Conservation (phyloP, 1,140 invertebrate species). For the Drosophila auraria region DNA sequence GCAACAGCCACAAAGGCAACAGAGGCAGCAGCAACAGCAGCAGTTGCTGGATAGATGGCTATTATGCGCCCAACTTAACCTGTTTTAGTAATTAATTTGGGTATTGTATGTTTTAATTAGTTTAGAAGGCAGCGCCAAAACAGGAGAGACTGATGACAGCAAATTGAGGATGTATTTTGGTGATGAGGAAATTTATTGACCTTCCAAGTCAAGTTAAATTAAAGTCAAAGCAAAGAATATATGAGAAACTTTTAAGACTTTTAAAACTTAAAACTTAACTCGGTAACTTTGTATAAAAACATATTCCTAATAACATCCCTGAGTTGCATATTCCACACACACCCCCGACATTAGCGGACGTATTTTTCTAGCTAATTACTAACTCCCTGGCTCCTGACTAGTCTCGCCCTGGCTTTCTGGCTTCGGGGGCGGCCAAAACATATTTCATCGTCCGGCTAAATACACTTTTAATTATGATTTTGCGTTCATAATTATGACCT, state of each 20-base stretch:
- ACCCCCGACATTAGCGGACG: conserved; percentile 35
- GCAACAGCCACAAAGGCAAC: conserved; percentile 11
- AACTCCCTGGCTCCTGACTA: conserved; percentile 5
- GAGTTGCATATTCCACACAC: conserved; percentile 21
- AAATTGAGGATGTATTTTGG: conserved; percentile 17
- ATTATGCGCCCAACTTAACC: conserved; percentile 81
- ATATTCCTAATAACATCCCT: conserved; percentile 6
- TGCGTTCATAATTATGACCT: conserved; percentile 77
- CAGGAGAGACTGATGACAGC: conserved; percentile 10
- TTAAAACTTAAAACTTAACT: not conserved
- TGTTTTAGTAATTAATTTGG: conserved; percentile 83
- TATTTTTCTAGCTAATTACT: conserved; percentile 54
- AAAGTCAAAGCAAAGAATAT: not conserved
- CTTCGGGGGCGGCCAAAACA: conserved; percentile 40
- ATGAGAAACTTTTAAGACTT: too few species aligned
- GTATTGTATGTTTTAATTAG: conserved; percentile 81
- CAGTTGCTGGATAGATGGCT: conserved; percentile 64
- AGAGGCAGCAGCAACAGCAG: conserved; percentile 8
- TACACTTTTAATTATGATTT: conserved; percentile 85
- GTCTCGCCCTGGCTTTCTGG: not conserved
- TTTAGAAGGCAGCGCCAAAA: conserved; percentile 43
- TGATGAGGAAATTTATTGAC: conserved; percentile 12
- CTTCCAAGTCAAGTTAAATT: not conserved
- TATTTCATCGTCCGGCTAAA: conserved; percentile 75
- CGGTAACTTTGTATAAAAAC: too few species aligned